phyloP scores from a whole-genome alignment of 1,140 invertebrate species.

The Onthophagus taurus region DNA sequence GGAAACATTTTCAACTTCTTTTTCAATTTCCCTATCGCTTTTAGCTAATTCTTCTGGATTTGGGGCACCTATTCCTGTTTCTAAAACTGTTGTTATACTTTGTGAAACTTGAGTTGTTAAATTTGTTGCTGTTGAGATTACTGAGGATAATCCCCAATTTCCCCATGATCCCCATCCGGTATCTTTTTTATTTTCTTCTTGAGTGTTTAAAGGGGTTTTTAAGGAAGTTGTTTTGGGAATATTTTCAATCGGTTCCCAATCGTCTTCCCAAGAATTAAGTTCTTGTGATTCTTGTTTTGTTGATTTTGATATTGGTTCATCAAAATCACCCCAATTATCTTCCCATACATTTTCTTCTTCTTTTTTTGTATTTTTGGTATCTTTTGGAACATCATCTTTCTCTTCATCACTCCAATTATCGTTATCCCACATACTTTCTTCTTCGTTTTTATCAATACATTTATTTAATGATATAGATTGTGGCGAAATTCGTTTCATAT shows the following conservation, averaged over 20 bases:
- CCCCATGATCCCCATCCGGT: conserved; percentile 43
- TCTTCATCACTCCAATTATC: conserved; percentile 4
- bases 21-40: conserved; percentile 25
- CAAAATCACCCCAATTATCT: conserved; percentile 22
- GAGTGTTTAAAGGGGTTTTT: not conserved
- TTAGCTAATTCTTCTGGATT: conserved; percentile 63
- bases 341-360: conserved; percentile 32
- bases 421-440: conserved; percentile 16
- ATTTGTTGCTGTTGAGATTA: conserved; percentile 63
- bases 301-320: conserved; percentile 5
- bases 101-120: conserved; percentile 70
- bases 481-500: no score
- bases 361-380: conserved; percentile 6
- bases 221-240: not conserved
- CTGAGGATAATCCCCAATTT: conserved; percentile 60
- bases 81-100: conserved; percentile 62
- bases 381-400: conserved; percentile 7
- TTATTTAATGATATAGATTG: not conserved
- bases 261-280: conserved; percentile 25
- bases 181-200: conserved; percentile 6
- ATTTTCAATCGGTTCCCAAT: conserved; percentile 28
- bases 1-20: conserved; percentile 11
- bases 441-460: not conserved
- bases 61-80: conserved; percentile 65
- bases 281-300: not conserved